phyloP scores from a whole-genome alignment of 2,113 vertebrate genomes.

The Microcebus ravelobensis region DNA sequence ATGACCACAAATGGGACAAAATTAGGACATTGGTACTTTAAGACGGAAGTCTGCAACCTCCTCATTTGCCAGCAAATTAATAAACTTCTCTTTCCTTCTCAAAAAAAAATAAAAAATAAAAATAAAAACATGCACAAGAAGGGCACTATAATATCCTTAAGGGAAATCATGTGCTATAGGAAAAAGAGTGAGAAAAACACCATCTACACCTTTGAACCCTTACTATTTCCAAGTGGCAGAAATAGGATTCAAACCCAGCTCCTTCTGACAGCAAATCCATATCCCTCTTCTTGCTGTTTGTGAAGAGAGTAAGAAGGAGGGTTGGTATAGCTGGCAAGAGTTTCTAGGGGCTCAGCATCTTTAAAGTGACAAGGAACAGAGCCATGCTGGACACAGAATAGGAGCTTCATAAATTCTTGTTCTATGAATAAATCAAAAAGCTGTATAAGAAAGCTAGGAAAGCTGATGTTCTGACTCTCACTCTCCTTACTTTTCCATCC shows the following conservation, averaged over 20 bases:
- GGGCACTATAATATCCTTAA: neutral
- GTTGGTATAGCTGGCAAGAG: neutral
- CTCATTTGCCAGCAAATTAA: too few species aligned
- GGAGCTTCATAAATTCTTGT: neutral
- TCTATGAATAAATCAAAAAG: slow-evolving; percentile 29
- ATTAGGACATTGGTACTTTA: neutral
- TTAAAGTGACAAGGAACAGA: neutral
- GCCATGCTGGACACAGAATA: neutral
- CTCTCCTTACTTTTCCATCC: neutral
- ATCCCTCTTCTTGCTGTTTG: neutral
- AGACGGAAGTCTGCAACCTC: too few species aligned
- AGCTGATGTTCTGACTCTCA: neutral
- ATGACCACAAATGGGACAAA: neutral
- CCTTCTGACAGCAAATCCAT: neutral
- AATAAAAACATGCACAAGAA: neutral
- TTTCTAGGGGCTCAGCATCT: neutral
- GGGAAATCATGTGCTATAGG: neutral
- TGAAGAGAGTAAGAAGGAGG: neutral
- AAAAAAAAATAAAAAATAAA: too few species aligned
- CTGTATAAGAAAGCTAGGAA: slow-evolving; percentile 23
- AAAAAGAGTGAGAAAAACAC: accelerated
- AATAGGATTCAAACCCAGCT: neutral
- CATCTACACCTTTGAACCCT: too few species aligned
- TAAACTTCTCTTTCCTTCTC: too few species aligned
- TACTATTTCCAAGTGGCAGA: neutral